Base-by-base conservation (phyloP, 2,888 invertebrate genomes). In the Petrolisthes cinctipes region DNA sequence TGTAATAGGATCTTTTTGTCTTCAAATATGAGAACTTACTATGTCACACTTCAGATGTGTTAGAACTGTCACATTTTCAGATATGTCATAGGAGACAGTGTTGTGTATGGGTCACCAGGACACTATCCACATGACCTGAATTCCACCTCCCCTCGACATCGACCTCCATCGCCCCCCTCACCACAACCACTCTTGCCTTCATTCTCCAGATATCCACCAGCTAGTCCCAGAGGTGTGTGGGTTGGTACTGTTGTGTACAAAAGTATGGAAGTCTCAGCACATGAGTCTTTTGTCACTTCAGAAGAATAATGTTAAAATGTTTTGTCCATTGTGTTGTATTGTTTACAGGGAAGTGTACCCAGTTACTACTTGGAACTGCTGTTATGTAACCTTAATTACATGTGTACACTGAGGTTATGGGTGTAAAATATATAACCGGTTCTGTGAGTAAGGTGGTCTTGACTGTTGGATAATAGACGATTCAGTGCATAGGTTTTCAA, bases 81-180 rank as follows among this genome's bases (percentile, higher is more conserved):
- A 37, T 88, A 88, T 84, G 87, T 88, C 9, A 88, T 88, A 61
- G 87, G 87, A 37, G 87, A 88, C 78, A 88, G 87, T 83, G 87
- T 88, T 17, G 87, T 88, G 83, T 88, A 88, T 81, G 87, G 87
- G 51, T 83, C 87, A 5, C 87, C 87, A 20, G 87, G 87, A 4
- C 87, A 88, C 37, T 88, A 88, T 76, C 87, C 87, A 61, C 80
- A 84, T 23, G 76, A 88, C 75, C 80, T 88, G 4, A n/a, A 81
- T 14, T 73, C 79, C 53, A 9, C 81, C 20, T 88, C 87, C 17
- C 83, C 87, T n/a, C 78, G 56, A 51, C 20, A 53, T 71, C 79
- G 79, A 51, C 79, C 78, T 17, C 85, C 78, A 5, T 79, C 79
- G 3, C 85, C 85, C 5, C 78, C 78, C 20, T 53, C 79, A 20